phyloP scores from a whole-genome alignment of 2,113 vertebrate species.

The Psammodynastes pulverulentus region DNA sequence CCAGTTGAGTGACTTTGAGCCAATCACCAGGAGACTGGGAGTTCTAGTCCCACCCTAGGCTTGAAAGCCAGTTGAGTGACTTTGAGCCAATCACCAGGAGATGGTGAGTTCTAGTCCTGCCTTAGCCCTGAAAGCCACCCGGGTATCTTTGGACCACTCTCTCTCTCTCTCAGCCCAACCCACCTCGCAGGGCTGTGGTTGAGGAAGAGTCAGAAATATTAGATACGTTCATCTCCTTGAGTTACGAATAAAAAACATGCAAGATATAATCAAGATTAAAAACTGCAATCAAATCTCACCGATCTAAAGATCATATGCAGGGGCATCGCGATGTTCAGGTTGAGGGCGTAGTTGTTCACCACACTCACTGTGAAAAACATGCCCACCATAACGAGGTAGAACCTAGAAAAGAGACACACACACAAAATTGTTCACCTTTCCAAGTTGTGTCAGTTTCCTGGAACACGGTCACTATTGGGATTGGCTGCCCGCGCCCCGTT shows the following conservation, averaged over 20 bases:
- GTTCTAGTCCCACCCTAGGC: no score
- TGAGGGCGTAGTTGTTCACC: slow-evolving; percentile 96
- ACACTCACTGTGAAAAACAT: slow-evolving; percentile 98
- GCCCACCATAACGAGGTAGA: slow-evolving; percentile 89
- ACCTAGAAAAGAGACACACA: slow-evolving; percentile 69
- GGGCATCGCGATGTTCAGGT: slow-evolving; percentile 95
- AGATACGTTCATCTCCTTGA: background rate
- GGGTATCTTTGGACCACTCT: background rate
- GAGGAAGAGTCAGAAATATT: background rate
- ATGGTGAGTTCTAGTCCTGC: background rate
- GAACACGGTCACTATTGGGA: no score
- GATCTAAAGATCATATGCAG: slow-evolving; percentile 99
- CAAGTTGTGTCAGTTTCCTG: no score
- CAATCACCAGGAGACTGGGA: no score
- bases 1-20: no score
- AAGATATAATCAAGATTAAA: background rate
- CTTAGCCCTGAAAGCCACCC: background rate
- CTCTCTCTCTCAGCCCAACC: background rate
- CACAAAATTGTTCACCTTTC: background rate
- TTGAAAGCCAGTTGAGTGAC: rapidly evolving
- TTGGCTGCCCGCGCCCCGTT: no score
- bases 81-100: no score
- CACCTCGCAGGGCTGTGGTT: background rate
- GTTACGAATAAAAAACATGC: background rate
- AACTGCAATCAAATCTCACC: slow-evolving; percentile 68